Evolutionary conservation across 1,140 invertebrate genomes (phyloP), one percentile per base, ranked within the genome.

Genomic region (Melitaea cinxia): DNA sequence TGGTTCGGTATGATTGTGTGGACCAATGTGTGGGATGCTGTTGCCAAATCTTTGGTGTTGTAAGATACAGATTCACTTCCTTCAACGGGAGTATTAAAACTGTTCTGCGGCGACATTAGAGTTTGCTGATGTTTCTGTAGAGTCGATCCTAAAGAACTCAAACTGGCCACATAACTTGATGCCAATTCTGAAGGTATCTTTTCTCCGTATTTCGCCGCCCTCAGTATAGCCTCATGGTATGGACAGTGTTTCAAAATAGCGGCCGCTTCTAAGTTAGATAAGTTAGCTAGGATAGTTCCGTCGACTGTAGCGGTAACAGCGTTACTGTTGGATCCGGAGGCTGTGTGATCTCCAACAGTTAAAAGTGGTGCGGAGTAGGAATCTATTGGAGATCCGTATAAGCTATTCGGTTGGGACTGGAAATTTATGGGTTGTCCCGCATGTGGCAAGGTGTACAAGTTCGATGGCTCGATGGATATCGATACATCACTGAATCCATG

Each of bases 201-300:
- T 21, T 88, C 84, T 0, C 90, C 89, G 0, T 33, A 73, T 35
- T 80, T 78, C 0, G 91, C 91, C 1, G 91, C 91, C 77, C 85
- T 89, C 10, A 91, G 70, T 28, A 92, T 87, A 24, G 91, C 91
- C 68, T 92, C 91, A 50, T 92, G 91, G 49, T 92, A 92, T 0
- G 91, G 91, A 60, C 91, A 92, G 63, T 92, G 90, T 62, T 91
- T 91, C n/a, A 92, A 67, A 39, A 92, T 91, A 0, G 89, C 89
- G 0, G 90, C 90, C 0, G 89, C 91, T 28, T 91, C 88, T 39
- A 91, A 75, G 42, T 81, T 90, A 0, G 79, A 83, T 21, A 91
- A 68, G 37, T 91, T 91, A 1, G 83, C 88, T 23, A 91, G 60
- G 12, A 91, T 78, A 0, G 79, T 82, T 10, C 89, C 90, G 67